A percentile compares a stretch with the other conserved stretches of the same genome.
Evolutionary conservation across 2,888 invertebrate species (phyloP).

Genomic region (Zeuzera pyrina): DNA sequence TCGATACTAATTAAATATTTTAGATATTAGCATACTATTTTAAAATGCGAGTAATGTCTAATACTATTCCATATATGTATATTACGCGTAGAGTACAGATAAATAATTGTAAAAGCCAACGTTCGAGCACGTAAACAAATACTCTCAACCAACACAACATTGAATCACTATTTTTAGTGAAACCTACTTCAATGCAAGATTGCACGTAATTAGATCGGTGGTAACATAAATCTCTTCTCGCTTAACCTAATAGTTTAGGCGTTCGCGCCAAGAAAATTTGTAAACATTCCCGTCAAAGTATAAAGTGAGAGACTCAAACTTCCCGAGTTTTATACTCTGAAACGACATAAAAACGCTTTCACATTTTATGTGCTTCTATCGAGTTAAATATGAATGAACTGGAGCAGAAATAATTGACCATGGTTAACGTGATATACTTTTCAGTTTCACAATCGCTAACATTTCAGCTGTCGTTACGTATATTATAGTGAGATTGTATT

Average conservation of each 20-base stretch:
- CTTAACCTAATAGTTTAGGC: conserved; percentile 39
- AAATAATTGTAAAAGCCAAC: conserved; percentile 30
- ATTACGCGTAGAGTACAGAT: no score
- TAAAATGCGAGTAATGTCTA: no score
- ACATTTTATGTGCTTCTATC: conserved; percentile 30
- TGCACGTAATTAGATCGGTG: conserved; percentile 42
- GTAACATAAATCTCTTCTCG: conserved; percentile 48
- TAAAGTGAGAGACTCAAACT: conserved; percentile 23
- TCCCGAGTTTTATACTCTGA: conserved; percentile 37
- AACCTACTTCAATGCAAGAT: conserved; percentile 36
- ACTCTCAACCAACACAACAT: conserved; percentile 28
- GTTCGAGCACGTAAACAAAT: conserved; percentile 38
- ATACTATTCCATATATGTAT: no score
- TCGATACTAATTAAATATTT: no score
- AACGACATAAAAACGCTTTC: conserved; percentile 39
- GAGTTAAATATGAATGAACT: conserved; percentile 29
- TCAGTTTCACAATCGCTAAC: no score
- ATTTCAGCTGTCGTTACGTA: no score
- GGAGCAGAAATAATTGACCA: conserved; percentile 35
- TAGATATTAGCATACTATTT: no score
- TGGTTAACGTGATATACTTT: no score
- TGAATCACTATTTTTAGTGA: conserved; percentile 29
- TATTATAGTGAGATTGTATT: no score
- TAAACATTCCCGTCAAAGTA: conserved; percentile 39
- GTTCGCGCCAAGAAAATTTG: conserved; percentile 42